phyloP scores from a whole-genome alignment of 1,140 invertebrate genomes.

The Trachymyrmex cornetzi region DNA sequence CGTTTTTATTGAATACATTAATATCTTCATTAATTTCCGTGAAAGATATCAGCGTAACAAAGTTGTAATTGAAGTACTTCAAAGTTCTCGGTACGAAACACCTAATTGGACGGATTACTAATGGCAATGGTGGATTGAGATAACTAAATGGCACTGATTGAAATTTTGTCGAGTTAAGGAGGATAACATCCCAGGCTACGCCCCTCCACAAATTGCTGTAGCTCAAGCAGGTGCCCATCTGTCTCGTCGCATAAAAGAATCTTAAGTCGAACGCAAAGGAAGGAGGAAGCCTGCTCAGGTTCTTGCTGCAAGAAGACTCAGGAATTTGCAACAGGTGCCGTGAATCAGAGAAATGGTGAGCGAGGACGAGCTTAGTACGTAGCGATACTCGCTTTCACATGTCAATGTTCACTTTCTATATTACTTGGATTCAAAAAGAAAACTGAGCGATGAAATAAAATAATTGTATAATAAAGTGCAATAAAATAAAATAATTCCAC shows the following conservation, averaged over 20 bases:
- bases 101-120: conserved; percentile 40
- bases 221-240: conserved; percentile 75
- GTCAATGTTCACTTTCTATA: not conserved
- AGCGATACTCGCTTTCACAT: conserved; percentile 12
- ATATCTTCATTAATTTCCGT: not conserved
- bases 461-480: not conserved
- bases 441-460: too few species aligned
- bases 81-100: not conserved
- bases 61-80: not conserved
- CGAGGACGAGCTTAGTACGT: conserved; percentile 6
- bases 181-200: conserved; percentile 62
- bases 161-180: conserved; percentile 61
- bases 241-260: conserved; percentile 67
- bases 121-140: conserved; percentile 44
- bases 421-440: not conserved
- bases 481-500: not conserved
- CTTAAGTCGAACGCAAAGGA: conserved; percentile 46
- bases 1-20: not conserved
- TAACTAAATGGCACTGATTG: conserved; percentile 59
- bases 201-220: conserved; percentile 71
- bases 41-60: not conserved
- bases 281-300: conserved; percentile 26
- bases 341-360: conserved; percentile 45
- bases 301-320: conserved; percentile 46
- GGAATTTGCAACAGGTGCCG: conserved; percentile 77